Base-by-base conservation (phyloP, 1,140 invertebrate species). In the Subanguina moxae region DNA sequence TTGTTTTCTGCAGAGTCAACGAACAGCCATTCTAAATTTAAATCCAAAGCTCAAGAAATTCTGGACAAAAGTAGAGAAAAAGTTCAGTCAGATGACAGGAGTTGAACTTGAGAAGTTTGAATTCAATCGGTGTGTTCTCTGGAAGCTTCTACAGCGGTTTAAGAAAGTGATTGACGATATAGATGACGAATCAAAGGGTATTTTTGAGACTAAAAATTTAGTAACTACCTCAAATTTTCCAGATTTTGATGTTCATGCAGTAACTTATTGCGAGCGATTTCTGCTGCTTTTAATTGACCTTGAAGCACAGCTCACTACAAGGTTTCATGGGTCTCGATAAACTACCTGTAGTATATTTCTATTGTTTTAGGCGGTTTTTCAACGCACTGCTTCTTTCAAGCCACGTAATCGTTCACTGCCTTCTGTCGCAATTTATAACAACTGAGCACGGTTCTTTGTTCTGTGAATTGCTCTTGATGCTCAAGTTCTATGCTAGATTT, bases 401-500 rank as follows among this genome's bases (percentile, higher is more conserved):
- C 73, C 94, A 98, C 83, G 84, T 97, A 1, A 89, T 99, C 17
- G 92, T 94, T 0, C 87, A 90, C 52, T 94, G 92, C 82, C 88
- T 90, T 72, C 83, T 97, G 48, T 90, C 91, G 0, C 46, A 72
- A 15, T 64, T 82, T 19, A 76, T 82, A 46, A 30, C 38, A 25
- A 68, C 66, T n/a, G 85, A 87, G 9, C 93, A 97, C 80, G 94
- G 94, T 45, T 90, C 90, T 80, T 86, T 99, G 0, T 98, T 97
- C 84, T 83, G 76, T 48, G 69, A 82, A 89, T 85, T 99, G 1
- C 83, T 98, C 73, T 90, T 95, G 70, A 94, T 94, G 89, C 84
- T 99, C 13, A 93, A 93, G 82, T 96, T 97, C 80, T 99, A 98
- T 84, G 89, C 91, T 0, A 87, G 90, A 68, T 99, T 98, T 86